Evolutionary conservation across 2,888 invertebrate genomes (phyloP).

Genomic region (Archips xylosteana): DNA sequence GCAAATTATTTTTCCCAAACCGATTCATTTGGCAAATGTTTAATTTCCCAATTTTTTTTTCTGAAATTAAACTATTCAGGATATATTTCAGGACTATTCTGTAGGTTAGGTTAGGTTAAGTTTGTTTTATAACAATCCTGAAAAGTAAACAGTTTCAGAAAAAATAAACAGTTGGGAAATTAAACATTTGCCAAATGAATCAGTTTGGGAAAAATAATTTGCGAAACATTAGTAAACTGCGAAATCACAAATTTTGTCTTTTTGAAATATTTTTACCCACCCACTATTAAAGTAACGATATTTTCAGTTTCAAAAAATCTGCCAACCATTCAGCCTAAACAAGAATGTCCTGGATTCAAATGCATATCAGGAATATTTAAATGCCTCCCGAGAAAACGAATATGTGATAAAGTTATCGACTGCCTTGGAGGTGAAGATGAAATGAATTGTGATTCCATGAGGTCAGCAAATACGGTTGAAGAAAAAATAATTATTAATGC

Average conservation of each 20-base stretch:
- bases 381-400: conserved; percentile 88
- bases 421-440: conserved; percentile 94
- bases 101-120: no score
- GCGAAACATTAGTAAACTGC: no score
- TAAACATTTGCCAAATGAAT: no score
- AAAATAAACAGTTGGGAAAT: no score
- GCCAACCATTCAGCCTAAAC: conserved; percentile 81
- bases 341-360: conserved; percentile 90
- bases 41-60: no score
- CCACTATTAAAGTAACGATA: not conserved
- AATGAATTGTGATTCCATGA: conserved; percentile 83
- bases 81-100: no score
- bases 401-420: conserved; percentile 91
- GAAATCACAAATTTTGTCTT: not conserved
- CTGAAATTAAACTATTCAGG: no score
- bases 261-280: not conserved
- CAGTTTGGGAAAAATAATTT: no score
- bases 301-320: conserved; percentile 77
- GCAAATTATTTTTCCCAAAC: no score
- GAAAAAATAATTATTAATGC: conserved; percentile 19
- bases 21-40: no score
- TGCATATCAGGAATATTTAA: conserved; percentile 88
- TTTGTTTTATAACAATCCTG: no score
- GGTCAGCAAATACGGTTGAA: conserved; percentile 45
- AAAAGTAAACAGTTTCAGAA: no score